Evolutionary conservation across 2,797 vertebrate genomes (phyloP).

Genomic region (Acrocephalus scirpaceus): DNA sequence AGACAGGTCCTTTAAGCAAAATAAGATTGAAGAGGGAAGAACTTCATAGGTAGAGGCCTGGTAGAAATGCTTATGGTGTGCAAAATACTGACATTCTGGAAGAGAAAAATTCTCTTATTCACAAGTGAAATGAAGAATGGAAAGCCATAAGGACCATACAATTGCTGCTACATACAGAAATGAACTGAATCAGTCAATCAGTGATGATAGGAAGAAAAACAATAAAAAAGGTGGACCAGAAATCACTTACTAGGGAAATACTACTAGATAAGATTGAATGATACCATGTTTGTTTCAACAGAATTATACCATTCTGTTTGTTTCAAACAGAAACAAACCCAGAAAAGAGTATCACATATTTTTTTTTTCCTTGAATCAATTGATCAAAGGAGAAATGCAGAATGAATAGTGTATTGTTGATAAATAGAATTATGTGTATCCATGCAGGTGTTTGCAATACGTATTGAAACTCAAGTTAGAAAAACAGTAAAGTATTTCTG

Average conservation of each 20-base stretch:
- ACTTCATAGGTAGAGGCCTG: background rate
- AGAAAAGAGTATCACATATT: fast-evolving
- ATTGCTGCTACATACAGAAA: background rate
- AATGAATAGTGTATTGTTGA: background rate
- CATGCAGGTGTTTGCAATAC: background rate
- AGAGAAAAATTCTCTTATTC: background rate
- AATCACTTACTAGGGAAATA: background rate
- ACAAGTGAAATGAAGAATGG: background rate
- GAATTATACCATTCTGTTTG: too few relatives aligned
- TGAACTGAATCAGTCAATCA: background rate
- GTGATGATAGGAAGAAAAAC: background rate
- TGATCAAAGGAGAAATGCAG: background rate
- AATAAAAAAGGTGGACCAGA: background rate
- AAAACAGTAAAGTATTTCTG: background rate
- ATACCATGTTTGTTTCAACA: background rate
- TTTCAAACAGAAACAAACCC: background rate
- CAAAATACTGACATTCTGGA: background rate
- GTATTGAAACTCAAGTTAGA: background rate
- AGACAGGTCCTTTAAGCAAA: background rate
- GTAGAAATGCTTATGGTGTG: background rate
- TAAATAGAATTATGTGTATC: background rate
- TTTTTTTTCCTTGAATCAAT: background rate
- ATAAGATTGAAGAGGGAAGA: background rate
- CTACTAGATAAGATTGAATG: background rate
- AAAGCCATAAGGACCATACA: background rate